Evolutionary conservation across 2,113 vertebrate genomes (phyloP).

Genomic region (Drymodes brunneopygia): DNA sequence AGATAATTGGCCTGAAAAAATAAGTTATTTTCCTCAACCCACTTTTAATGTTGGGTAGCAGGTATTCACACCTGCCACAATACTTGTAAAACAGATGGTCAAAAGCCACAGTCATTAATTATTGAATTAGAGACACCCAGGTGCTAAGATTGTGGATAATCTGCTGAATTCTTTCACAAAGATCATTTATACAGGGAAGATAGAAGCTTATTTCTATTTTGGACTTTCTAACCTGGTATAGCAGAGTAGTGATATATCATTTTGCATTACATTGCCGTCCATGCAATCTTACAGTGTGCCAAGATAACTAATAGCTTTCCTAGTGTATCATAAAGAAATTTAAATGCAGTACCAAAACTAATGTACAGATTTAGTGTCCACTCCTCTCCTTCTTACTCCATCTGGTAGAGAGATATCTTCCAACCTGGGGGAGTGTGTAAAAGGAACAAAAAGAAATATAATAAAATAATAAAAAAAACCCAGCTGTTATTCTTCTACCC

Average conservation of each 20-base stretch:
- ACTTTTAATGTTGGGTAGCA: neutral
- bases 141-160: conserved; percentile 43
- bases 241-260: neutral
- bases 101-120: conserved; percentile 52
- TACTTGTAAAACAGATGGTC: conserved; percentile 63
- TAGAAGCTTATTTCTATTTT: neutral
- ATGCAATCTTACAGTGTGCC: neutral
- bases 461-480: too few relatives aligned
- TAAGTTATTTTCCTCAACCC: neutral
- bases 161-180: conserved; percentile 4
- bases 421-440: neutral
- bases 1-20: neutral
- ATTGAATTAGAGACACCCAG: conserved; percentile 26
- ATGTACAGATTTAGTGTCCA: neutral
- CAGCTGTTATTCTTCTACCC: neutral
- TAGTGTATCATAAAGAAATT: neutral
- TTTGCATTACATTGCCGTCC: neutral
- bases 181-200: neutral
- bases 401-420: neutral
- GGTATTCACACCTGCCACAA: neutral
- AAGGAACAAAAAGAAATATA: neutral
- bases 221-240: neutral
- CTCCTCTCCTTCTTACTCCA: neutral
- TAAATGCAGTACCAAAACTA: neutral
- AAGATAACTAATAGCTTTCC: neutral